Evolutionary conservation across 2,113 vertebrate genomes (phyloP).

Genomic region (Solea solea): DNA sequence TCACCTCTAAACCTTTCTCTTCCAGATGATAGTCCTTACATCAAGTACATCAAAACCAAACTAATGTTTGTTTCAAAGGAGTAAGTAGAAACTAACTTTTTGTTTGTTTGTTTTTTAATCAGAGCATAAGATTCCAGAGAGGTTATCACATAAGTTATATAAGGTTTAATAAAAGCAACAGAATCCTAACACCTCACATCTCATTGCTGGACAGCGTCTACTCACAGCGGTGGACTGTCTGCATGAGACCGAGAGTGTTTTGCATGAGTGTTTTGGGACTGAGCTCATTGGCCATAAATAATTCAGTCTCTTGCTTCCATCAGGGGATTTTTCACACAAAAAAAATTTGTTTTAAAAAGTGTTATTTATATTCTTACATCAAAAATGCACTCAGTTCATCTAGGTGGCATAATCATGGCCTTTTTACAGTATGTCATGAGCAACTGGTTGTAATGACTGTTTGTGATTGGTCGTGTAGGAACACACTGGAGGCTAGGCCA

Average conservation of each 20-base stretch:
- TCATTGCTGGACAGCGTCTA: too few species aligned
- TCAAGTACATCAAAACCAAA: constrained; percentile 83
- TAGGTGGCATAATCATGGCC: constrained; percentile 5
- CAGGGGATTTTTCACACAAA: too few species aligned
- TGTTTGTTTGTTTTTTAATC: background rate
- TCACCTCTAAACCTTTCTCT: constrained; percentile 23
- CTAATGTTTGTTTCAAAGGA: constrained; percentile 81
- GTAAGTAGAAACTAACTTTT: constrained; percentile 70
- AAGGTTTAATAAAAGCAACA: too few species aligned
- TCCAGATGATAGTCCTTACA: constrained; percentile 77
- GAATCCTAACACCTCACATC: too few species aligned
- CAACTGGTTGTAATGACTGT: constrained; percentile 70
- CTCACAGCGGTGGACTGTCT: background rate
- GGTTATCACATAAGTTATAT: background rate
- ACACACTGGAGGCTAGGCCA: constrained; percentile 67
- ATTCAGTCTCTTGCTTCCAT: background rate
- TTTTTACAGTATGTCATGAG: constrained; percentile 11
- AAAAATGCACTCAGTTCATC: background rate
- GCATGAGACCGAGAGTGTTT: background rate
- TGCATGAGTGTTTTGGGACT: background rate
- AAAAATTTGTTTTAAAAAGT: background rate
- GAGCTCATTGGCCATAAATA: too few species aligned
- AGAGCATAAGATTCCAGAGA: background rate
- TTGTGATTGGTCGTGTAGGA: constrained; percentile 81
- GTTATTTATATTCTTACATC: background rate